phyloP scores from a whole-genome alignment of 2,797 vertebrate species.

The Malacoraja senta region DNA sequence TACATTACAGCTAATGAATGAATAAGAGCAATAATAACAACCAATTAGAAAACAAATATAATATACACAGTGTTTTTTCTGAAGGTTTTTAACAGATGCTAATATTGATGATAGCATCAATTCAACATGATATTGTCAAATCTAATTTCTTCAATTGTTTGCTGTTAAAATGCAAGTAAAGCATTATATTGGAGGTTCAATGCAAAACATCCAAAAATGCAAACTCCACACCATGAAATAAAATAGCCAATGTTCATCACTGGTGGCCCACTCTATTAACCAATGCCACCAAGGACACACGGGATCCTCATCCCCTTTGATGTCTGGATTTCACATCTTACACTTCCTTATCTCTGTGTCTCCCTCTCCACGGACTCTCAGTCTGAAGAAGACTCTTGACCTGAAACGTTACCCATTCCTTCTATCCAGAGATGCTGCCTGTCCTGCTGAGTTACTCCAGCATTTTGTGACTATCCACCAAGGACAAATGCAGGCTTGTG shows the following conservation, averaged over 20 bases:
- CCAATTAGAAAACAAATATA: background rate
- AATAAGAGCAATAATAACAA: background rate
- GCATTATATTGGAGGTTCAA: background rate
- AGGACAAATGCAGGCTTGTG: background rate
- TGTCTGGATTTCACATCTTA: no score
- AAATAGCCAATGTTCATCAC: background rate
- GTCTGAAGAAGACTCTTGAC: no score
- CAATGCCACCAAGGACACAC: background rate
- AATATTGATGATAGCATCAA: background rate
- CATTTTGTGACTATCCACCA: background rate
- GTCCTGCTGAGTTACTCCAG: no score
- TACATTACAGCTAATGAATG: background rate
- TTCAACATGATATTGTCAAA: background rate
- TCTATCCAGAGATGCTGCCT: no score
- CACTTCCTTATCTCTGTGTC: no score
- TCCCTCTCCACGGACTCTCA: no score
- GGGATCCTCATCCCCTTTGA: no score
- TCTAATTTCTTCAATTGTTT: background rate
- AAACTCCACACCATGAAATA: background rate
- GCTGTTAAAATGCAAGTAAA: background rate
- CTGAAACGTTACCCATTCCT: no score
- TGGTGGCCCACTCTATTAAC: background rate
- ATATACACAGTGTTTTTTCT: background rate
- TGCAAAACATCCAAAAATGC: background rate
- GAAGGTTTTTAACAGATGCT: background rate